Percentiles rank a stretch among this genome's conserved stretches.
These are phyloP conservation scores for Rhabdomys dilectus DNA, from an alignment of 2,113 vertebrate genomes.

Conservation along the genomic window DNA sequence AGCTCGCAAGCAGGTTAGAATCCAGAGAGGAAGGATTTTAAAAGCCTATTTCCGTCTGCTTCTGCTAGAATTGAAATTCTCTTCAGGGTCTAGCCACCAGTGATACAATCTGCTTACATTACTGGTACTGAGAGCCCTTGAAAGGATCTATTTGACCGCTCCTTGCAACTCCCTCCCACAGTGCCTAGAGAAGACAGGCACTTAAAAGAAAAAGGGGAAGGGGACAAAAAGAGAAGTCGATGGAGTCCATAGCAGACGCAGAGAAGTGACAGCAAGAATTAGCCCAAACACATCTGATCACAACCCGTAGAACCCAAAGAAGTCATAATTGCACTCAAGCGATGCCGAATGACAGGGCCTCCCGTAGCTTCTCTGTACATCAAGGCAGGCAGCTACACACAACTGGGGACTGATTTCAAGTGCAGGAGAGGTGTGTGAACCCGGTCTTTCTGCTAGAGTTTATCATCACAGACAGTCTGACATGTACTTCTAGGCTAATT, in stretches of 20 bases:
- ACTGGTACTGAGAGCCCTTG: conserved; percentile 70
- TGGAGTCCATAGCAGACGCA: conserved; percentile 46
- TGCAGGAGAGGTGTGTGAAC: not conserved
- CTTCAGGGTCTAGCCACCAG: conserved; percentile 73
- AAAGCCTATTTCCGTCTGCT: conserved; percentile 81
- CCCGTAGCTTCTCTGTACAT: not conserved
- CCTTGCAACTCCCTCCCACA: conserved; percentile 63
- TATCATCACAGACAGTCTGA: conserved; percentile 53
- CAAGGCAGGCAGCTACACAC: not conserved
- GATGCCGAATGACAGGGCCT: not conserved
- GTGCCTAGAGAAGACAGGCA: conserved; percentile 65
- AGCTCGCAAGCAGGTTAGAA: conserved; percentile 82
- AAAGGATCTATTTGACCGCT: conserved; percentile 69
- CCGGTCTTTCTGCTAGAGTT: conserved; percentile 14
- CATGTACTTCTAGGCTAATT: conserved; percentile 68
- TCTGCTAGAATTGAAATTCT: conserved; percentile 81
- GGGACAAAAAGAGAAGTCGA: not conserved
- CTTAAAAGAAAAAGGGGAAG: conserved; percentile 16
- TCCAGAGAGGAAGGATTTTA: conserved; percentile 79
- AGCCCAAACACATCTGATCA: conserved; percentile 64
- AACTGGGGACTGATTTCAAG: not conserved
- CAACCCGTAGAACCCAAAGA: conserved; percentile 39
- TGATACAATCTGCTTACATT: conserved; percentile 79
- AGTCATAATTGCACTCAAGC: conserved; percentile 43
- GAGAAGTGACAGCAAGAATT: conserved; percentile 66